Base-by-base conservation (phyloP, 2,888 invertebrate species). In the Leucania comma region DNA sequence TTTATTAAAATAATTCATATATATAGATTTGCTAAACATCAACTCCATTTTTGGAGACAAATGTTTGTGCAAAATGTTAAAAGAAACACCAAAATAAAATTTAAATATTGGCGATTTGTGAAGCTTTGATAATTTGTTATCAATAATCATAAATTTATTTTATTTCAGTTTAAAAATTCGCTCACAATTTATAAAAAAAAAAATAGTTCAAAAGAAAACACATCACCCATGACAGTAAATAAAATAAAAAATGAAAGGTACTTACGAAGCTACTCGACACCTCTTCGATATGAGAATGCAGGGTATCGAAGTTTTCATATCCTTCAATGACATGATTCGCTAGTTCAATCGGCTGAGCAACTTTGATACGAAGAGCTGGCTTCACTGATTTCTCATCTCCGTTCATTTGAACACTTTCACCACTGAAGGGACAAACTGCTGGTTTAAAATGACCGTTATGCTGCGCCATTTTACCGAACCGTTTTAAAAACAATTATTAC, bases 311-410 rank as follows among this genome's bases (percentile, higher is more conserved):
- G 60, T 90, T 92, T 78, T 94, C 93, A 24, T 71, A 80, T 59
- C 90, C 91, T 12, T 85, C 80, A 54, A 85, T 83, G 24, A 91
- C 72, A 78, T 92, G 90, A 73, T 95, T 94, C 82, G 90, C 92
- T 86, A 96, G 83, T 76, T 89, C 90, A 66, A 95, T 86, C 6
- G 95, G 94, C 51, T 92, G 93, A n/a, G 93, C 91, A 77, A 95
- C 92, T 88, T 94, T 94, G 9, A 96, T 86, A 26, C 91, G 90
- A 56, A 95, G 88, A 59, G 90, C 91, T 3, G 92, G 90, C 78
- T 94, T 95, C 78, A 86, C 89, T 68, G 86, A 68, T 67, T 90
- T 93, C 14, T 91, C 83, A 61, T 83, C 84, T 75, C 80, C 85
- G 12, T 88, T 90, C 46, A 88, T 80, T 71, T 89, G 87, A 62